A percentile compares a stretch with the other conserved stretches of the same genome.
Conservation (phyloP, 2,888 invertebrate species). For the Magallana nippona region DNA sequence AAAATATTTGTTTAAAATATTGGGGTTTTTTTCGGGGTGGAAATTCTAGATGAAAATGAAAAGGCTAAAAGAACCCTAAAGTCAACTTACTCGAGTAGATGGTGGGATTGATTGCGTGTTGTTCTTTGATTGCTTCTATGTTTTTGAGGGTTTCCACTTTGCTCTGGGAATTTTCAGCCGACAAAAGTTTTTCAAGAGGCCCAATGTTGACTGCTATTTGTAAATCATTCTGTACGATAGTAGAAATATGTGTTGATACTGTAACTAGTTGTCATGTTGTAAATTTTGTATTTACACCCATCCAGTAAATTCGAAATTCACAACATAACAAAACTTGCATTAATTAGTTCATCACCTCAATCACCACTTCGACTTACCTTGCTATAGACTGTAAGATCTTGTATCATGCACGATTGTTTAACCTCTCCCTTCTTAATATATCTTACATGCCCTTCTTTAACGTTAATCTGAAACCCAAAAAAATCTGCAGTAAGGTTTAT, state of each 20-base stretch:
- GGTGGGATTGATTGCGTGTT: not conserved
- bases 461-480: not conserved
- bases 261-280: too few species aligned
- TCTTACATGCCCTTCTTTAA: not conserved
- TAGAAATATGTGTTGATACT: not conserved
- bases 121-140: not conserved
- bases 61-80: too few species aligned
- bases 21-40: not conserved
- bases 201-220: slow-evolving; percentile 10
- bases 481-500: too few species aligned
- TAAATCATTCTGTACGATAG: not conserved
- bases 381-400: not conserved
- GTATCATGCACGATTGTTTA: not conserved
- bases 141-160: not conserved
- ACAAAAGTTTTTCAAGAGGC: not conserved
- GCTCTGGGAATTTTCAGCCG: not conserved
- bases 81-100: not conserved
- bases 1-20: not conserved
- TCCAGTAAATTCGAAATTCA: too few species aligned
- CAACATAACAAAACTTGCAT: too few species aligned
- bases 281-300: too few species aligned
- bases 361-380: not conserved
- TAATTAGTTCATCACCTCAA: too few species aligned
- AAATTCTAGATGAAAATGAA: too few species aligned
- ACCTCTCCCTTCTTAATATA: slow-evolving; percentile 11